Conservation (phyloP, 1,140 invertebrate genomes). For the Platyura marginata region DNA sequence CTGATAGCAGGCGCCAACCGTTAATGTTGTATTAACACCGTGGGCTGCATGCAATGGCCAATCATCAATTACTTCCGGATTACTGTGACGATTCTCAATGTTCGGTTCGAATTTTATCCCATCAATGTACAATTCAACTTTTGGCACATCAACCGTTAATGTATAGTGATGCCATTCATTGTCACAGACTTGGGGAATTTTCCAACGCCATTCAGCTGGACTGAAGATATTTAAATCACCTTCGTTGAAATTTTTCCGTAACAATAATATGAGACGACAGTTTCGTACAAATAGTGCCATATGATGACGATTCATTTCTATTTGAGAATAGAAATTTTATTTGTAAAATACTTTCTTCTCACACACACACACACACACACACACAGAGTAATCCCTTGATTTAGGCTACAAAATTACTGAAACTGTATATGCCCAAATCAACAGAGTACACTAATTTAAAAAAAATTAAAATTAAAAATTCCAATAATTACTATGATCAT, state of each 20-base stretch:
- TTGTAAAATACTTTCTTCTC: constrained; percentile 1
- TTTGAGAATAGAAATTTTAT: neutral
- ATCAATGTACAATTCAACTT: constrained; percentile 76
- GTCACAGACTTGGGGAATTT: constrained; percentile 81
- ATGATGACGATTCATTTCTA: constrained; percentile 96
- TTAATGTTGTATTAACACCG: constrained; percentile 80
- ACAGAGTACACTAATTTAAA: too few relatives aligned
- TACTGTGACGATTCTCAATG: constrained; percentile 38
- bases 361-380: too few relatives aligned
- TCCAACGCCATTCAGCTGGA: constrained; percentile 96
- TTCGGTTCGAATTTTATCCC: constrained; percentile 62
- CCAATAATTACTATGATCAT: constrained; percentile 91
- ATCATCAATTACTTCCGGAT: constrained; percentile 95
- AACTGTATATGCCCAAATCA: too few relatives aligned
- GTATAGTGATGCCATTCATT: constrained; percentile 98
- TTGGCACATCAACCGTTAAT: constrained; percentile 76
- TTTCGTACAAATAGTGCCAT: constrained; percentile 93
- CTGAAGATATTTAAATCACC: constrained; percentile 89
- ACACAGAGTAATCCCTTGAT: too few relatives aligned
- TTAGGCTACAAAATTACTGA: too few relatives aligned
- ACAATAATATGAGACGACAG: constrained; percentile 82
- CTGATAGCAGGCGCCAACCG: constrained; percentile 96
- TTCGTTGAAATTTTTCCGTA: constrained; percentile 81
- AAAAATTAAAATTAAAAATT: too few relatives aligned
- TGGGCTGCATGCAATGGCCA: constrained; percentile 97